Conservation (phyloP, 2,797 vertebrate genomes). For the Sphenodon punctatus region DNA sequence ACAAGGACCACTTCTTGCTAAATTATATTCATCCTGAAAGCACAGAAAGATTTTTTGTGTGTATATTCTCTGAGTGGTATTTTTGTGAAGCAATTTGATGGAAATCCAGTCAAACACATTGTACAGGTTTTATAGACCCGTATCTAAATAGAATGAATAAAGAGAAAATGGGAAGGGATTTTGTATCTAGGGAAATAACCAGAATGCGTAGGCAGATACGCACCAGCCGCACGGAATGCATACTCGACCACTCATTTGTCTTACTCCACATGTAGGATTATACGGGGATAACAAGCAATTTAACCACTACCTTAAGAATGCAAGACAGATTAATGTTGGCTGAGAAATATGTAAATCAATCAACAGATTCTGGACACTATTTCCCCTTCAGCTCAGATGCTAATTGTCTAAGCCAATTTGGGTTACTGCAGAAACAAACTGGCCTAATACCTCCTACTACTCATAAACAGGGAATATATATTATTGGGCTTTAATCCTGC, state of each 20-base stretch:
- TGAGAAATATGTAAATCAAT: accelerated
- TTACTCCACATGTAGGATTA: too few species aligned
- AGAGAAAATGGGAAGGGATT: neutral
- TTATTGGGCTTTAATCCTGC: accelerated
- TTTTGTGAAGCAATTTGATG: slow-evolving; percentile 43
- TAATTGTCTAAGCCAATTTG: neutral
- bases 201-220: too few species aligned
- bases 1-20: slow-evolving; percentile 64
- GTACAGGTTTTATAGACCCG: slow-evolving; percentile 25
- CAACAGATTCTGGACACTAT: accelerated
- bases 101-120: neutral
- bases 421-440: accelerated
- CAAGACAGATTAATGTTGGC: too few species aligned
- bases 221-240: too few species aligned
- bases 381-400: accelerated
- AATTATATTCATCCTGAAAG: slow-evolving; percentile 41
- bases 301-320: too few species aligned
- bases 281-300: too few species aligned
- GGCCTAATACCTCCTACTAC: accelerated
- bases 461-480: slow-evolving; percentile 2
- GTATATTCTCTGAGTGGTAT: slow-evolving; percentile 3
- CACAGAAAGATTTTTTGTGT: slow-evolving; percentile 38
- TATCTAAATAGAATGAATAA: neutral
- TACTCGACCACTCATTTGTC: too few species aligned
- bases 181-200: neutral